Evolutionary conservation across 2,113 vertebrate species (phyloP), one percentile per base, ranked within the genome.

Genomic region (Gopherus flavomarginatus): DNA sequence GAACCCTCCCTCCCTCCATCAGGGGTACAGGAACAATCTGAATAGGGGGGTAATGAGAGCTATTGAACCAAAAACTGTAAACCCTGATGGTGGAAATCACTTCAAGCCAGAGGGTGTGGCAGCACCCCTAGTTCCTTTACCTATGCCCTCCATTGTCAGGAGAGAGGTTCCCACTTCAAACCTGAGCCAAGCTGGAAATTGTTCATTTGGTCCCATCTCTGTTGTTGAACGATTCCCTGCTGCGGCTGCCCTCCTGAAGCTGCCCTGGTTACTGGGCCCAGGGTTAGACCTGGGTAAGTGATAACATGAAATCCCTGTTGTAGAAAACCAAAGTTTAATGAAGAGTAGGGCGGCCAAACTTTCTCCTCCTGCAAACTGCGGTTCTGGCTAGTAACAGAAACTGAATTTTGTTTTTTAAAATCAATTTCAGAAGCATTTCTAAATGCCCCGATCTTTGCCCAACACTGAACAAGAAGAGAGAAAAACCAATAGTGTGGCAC

Each of bases 211-310:
- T 81, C 10, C 31, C 4, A 1, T 81, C 83, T 14, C 83, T 88
- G 19, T 49, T 85, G 85, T 93, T 87, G 3, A 84, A 89, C 50
- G 94, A 1, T 52, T 54, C n/a, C 53, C 31, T 42, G 91, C 81
- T 80, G 49, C 44, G 5, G 80, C 80, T 6, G 81, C 4, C 88
- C 87, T 93, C n/a, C 56, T 14, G 52, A 90, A 62, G 93, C 93
- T 93, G 95, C 95, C 91, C 95, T 97, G 90, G 95, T 94, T 97
- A 92, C 57, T 85, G 92, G 92, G 75, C 29, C 62, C 5, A 69
- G 85, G 82, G 6, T 44, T 57, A 94, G 56, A 72, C 69, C 26
- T 77, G 12, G 0, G 92, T 92, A 81, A 62, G 75, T 1, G 6
- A 27, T 93, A 57, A 77, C 56, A 42, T 90, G 24, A 87, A 79